Evolutionary conservation across 2,888 invertebrate genomes (phyloP).

Genomic region (Lasioglossum malachurum): DNA sequence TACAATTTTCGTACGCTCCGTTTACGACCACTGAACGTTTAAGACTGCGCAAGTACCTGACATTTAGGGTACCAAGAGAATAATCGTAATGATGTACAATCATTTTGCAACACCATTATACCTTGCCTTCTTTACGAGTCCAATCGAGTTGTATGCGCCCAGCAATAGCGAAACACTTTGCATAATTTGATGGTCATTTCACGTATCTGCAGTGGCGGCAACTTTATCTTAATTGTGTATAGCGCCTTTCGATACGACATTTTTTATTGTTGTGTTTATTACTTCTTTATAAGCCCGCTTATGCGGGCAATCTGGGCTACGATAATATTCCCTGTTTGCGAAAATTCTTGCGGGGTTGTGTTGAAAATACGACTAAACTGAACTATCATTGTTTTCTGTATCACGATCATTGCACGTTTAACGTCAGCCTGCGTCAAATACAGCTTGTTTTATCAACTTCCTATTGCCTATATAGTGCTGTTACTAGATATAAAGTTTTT

Average conservation of each 20-base stretch:
- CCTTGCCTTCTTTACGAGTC: slow-evolving; percentile 33
- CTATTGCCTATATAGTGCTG: slow-evolving; percentile 25
- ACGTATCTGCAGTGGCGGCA: neutral
- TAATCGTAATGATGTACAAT: slow-evolving; percentile 34
- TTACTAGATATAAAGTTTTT: slow-evolving; percentile 30
- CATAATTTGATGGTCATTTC: neutral
- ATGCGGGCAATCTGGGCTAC: neutral
- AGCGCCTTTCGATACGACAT: neutral
- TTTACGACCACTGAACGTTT: neutral
- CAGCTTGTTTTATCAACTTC: slow-evolving; percentile 33
- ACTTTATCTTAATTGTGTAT: slow-evolving; percentile 26
- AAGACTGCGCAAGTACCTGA: slow-evolving; percentile 29
- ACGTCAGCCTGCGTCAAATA: slow-evolving; percentile 29
- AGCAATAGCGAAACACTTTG: neutral
- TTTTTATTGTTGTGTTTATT: neutral
- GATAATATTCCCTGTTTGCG: slow-evolving; percentile 17
- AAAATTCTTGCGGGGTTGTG: neutral
- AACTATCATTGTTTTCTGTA: slow-evolving; percentile 26
- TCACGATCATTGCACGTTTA: slow-evolving; percentile 14
- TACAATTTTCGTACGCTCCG: neutral
- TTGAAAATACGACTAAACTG: neutral
- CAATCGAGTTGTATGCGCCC: slow-evolving; percentile 7
- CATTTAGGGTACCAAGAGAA: neutral
- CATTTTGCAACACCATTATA: slow-evolving; percentile 17
- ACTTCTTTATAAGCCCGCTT: neutral